Base-by-base conservation (phyloP, 2,113 vertebrate species). In the Platysteira castanea region DNA sequence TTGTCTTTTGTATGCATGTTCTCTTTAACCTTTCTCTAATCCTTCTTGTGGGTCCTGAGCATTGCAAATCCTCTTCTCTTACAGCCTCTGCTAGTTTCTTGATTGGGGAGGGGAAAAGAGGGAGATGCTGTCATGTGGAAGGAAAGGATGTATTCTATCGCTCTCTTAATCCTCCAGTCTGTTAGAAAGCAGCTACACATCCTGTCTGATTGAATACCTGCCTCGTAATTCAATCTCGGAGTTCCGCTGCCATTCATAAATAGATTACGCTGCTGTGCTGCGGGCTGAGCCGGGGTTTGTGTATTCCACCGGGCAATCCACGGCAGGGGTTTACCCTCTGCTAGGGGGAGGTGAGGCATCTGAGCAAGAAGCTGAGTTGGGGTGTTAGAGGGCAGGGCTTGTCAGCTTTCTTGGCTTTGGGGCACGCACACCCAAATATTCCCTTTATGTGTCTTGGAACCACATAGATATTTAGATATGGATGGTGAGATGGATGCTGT, bases 201-300 rank as follows among this genome's bases (percentile, higher is more conserved):
- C 92, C 94, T 90, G 95, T 54, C 88, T 92, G 95, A 96, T 96
- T 91, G 93, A 97, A 95, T 96, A 95, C 95, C 92, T 95, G 87
- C 94, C 84, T 95, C 5, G 57, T 97, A 96, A 96, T 93, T 97
- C 90, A 92, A 91, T 96, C 90, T 61, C 6, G 19, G 81, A 92
- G 94, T 93, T 96, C 95, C 22, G 27, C 92, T 95, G 94, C 79
- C 93, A 56, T 96, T 94, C 90, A 26, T 93, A 94, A 96, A 54
- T 19, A 91, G 91, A 89, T 94, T 86, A 91, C 20, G 1, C 9
- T n/a, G 84, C 91, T 76, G 33, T 69, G 67, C 73, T 89, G 89
- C 12, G 7, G 49, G 33, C 6, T 42, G 59, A 75, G 84, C 9
- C 1, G 7, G 74, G 44, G 23, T 22, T 70, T 37, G 60, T 59